phyloP scores from a whole-genome alignment of 2,888 invertebrate species.

The Epinotia brunnichana region DNA sequence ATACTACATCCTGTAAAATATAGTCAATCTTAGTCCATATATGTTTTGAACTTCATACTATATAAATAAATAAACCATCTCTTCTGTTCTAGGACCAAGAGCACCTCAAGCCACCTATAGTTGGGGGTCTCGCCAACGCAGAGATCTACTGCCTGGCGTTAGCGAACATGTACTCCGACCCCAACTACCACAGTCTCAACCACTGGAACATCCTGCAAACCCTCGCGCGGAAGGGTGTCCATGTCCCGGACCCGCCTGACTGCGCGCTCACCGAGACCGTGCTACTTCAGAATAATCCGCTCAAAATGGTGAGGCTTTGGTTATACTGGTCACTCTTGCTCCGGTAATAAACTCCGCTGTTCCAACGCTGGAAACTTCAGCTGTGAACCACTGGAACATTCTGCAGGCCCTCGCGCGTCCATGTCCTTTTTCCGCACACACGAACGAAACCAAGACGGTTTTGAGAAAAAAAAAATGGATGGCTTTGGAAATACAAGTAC shows the following conservation, averaged over 20 bases:
- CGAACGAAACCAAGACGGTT: too few relatives aligned
- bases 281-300: constrained; percentile 97
- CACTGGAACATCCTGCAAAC: constrained; percentile 98
- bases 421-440: background rate
- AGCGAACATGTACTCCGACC: constrained; percentile 97
- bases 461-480: too few relatives aligned
- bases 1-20: too few relatives aligned
- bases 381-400: background rate
- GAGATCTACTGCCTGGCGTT: constrained; percentile 97
- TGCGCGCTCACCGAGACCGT: constrained; percentile 97
- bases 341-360: background rate
- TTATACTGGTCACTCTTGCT: background rate
- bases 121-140: constrained; percentile 95
- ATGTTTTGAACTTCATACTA: background rate
- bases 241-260: constrained; percentile 91
- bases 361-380: background rate
- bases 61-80: background rate
- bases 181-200: constrained; percentile 97
- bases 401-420: background rate
- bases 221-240: constrained; percentile 94
- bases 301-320: constrained; percentile 89
- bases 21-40: too few relatives aligned
- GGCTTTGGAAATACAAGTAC: too few relatives aligned
- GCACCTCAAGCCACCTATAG: constrained; percentile 96
- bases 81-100: constrained; percentile 90